Percentiles rank a stretch among this genome's conserved stretches.
phyloP scores from a whole-genome alignment of 2,113 vertebrate genomes.

The Sphyrna mokarran region DNA sequence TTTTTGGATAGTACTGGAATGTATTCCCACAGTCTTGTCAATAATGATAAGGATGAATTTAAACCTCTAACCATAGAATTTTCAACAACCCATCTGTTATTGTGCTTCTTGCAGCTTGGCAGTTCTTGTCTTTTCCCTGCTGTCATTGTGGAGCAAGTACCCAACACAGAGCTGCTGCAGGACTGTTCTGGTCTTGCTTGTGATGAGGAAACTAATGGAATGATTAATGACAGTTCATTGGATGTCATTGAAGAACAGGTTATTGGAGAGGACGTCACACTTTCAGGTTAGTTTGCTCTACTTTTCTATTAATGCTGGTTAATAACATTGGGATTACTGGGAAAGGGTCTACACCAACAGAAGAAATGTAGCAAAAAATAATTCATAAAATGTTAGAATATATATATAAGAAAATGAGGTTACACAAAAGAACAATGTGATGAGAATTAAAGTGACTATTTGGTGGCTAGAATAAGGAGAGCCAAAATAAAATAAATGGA shows the following conservation, averaged over 20 bases:
- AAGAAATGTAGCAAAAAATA: background rate
- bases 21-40: background rate
- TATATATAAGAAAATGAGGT: background rate
- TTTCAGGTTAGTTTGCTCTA: conserved; percentile 56
- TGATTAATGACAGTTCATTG: conserved; percentile 67
- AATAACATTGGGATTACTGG: background rate
- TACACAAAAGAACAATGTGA: background rate
- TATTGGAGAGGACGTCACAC: conserved; percentile 64
- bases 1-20: background rate
- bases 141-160: conserved; percentile 86
- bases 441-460: too few species aligned
- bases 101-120: conserved; percentile 59
- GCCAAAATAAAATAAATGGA: background rate
- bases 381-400: background rate
- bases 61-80: background rate
- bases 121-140: conserved; percentile 76
- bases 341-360: background rate
- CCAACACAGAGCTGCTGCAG: conserved; percentile 73
- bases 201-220: conserved; percentile 67
- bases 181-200: conserved; percentile 73
- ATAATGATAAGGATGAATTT: conserved; percentile 9
- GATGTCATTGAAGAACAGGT: conserved; percentile 70
- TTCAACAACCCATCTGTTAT: background rate
- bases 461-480: background rate
- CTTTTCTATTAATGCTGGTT: background rate